These are phyloP conservation scores for Drepanosiphum platanoidis DNA, from an alignment of 2,888 invertebrate species.

Conservation along the genomic window DNA sequence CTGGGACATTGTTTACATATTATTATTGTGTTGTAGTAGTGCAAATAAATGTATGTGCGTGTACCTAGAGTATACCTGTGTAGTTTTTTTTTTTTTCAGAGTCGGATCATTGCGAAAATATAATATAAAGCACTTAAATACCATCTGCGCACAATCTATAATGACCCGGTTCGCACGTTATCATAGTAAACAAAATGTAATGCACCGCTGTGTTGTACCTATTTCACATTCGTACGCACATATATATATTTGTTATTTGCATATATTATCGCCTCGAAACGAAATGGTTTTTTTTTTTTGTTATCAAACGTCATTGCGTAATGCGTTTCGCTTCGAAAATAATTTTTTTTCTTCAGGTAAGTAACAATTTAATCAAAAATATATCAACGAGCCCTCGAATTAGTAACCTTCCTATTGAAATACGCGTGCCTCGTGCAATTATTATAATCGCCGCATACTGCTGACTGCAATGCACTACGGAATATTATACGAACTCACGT, in stretches of 20 bases:
- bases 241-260: too few species aligned
- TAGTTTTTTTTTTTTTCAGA: slow-evolving; percentile 42
- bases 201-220: background rate
- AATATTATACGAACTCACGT: background rate
- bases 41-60: background rate
- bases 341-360: background rate
- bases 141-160: slow-evolving; percentile 12
- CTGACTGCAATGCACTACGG: background rate
- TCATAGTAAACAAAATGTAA: slow-evolving; percentile 28
- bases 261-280: slow-evolving; percentile 5
- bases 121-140: slow-evolving; percentile 23
- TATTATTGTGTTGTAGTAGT: background rate
- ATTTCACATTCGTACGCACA: background rate
- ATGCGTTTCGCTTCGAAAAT: background rate
- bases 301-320: background rate
- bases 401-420: background rate
- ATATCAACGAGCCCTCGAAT: background rate
- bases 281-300: background rate
- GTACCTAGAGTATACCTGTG: background rate
- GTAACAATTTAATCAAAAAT: background rate
- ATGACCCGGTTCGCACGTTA: slow-evolving; percentile 53
- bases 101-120: slow-evolving; percentile 30
- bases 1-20: slow-evolving; percentile 6
- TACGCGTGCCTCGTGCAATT: background rate
- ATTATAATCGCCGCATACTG: background rate